A percentile compares a stretch with the other conserved stretches of the same genome.
Evolutionary conservation across 2,113 vertebrate genomes (phyloP).

Genomic region (Pitta sordida): DNA sequence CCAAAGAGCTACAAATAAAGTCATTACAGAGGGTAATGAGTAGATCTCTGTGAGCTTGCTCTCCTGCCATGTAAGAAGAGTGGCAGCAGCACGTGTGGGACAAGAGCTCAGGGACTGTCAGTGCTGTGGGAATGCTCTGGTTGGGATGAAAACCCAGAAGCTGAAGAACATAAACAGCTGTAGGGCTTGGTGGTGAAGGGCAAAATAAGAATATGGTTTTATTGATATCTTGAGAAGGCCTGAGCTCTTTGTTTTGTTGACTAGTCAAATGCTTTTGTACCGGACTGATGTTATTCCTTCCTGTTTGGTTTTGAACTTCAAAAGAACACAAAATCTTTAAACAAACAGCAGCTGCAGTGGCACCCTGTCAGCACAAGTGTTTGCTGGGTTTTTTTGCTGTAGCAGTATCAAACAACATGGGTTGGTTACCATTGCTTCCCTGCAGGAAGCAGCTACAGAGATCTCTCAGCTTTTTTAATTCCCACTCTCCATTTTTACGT

Average conservation of each 20-base stretch:
- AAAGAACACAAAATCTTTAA: background rate
- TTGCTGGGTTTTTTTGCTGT: background rate
- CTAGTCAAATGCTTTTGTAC: background rate
- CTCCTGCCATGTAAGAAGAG: background rate
- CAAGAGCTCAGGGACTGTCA: background rate
- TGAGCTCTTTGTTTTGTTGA: background rate
- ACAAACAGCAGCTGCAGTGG: slow-evolving; percentile 13
- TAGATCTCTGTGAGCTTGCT: background rate
- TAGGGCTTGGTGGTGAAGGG: background rate
- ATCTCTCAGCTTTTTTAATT: background rate
- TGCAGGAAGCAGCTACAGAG: background rate
- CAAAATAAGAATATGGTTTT: background rate
- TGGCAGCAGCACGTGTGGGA: background rate
- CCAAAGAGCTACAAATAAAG: background rate
- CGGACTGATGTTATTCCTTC: background rate
- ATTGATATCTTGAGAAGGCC: background rate
- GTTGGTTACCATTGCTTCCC: background rate
- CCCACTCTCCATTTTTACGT: background rate
- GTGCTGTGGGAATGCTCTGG: background rate
- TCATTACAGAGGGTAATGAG: background rate
- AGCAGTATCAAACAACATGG: background rate
- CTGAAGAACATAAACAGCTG: background rate
- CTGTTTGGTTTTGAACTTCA: slow-evolving; percentile 36
- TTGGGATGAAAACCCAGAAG: background rate
- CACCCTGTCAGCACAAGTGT: background rate